These are phyloP conservation scores for Patagioenas fasciata DNA, from an alignment of 2,113 vertebrate species.

Conservation along the genomic window DNA sequence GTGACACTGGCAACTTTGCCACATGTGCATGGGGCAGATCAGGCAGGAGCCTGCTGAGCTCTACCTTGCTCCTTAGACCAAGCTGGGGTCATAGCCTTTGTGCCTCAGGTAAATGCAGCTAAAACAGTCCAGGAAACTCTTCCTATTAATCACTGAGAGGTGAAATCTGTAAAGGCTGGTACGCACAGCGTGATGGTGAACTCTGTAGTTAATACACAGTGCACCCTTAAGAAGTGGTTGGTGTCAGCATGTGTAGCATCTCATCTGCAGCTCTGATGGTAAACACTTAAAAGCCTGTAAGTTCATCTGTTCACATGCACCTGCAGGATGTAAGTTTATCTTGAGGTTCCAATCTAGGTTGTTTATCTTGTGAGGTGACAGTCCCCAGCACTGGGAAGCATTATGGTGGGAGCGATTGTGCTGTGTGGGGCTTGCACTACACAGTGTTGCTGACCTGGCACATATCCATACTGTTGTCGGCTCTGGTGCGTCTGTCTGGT, in stretches of 20 bases:
- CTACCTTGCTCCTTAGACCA: not conserved
- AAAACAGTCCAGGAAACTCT: not conserved
- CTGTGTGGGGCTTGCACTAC: not conserved
- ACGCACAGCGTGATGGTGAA: not conserved
- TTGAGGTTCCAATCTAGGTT: not conserved
- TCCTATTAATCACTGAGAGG: not conserved
- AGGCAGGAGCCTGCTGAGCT: not conserved
- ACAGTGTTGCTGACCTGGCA: not conserved
- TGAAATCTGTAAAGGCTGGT: not conserved
- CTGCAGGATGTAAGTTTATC: not conserved
- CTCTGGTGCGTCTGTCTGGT: fast-evolving
- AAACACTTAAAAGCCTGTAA: not conserved
- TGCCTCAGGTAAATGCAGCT: not conserved
- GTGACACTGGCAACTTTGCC: not conserved
- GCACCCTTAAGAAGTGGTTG: too few relatives aligned
- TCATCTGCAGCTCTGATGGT: not conserved
- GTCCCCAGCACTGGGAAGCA: not conserved
- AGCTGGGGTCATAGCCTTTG: not conserved
- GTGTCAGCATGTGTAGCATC: not conserved
- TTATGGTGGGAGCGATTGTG: not conserved
- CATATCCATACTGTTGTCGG: not conserved
- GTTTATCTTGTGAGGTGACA: not conserved
- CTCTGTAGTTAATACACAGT: not conserved
- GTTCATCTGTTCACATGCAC: not conserved
- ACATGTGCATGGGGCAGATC: fast-evolving